Evolutionary conservation across 1,140 invertebrate species (phyloP).

Genomic region (Brachionus plicatilis): DNA sequence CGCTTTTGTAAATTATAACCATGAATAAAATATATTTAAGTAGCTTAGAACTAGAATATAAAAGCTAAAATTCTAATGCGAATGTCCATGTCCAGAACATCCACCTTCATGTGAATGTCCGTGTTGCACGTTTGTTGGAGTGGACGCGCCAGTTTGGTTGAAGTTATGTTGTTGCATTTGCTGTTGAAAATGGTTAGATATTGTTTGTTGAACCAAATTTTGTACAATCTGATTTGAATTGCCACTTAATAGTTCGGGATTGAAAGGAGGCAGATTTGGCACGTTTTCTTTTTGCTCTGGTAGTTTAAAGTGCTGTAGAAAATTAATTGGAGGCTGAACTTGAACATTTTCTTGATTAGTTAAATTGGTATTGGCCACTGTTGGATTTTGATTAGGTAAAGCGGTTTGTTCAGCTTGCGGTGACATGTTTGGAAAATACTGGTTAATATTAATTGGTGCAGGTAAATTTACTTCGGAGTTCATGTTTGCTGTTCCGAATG

Average conservation of each 20-base stretch:
- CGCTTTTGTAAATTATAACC: neutral
- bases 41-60: neutral
- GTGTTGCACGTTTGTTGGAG: neutral
- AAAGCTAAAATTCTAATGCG: neutral
- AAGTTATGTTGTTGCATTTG: neutral
- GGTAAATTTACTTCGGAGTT: neutral
- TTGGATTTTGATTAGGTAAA: neutral
- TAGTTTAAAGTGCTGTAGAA: slow-evolving; percentile 16
- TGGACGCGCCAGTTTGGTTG: neutral
- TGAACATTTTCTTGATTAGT: neutral
- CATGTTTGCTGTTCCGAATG: neutral
- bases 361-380: neutral
- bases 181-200: slow-evolving; percentile 1
- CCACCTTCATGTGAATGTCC: neutral
- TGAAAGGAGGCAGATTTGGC: neutral
- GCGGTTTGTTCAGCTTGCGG: neutral
- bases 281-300: neutral
- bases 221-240: slow-evolving; percentile 25
- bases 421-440: neutral
- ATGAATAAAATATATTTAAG: neutral
- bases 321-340: neutral
- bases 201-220: slow-evolving; percentile 32
- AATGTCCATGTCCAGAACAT: slow-evolving; percentile 25
- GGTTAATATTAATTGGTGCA: neutral
- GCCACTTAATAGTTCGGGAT: neutral